Conservation (phyloP, 2,888 invertebrate genomes). For the Scotopteryx bipunctaria region DNA sequence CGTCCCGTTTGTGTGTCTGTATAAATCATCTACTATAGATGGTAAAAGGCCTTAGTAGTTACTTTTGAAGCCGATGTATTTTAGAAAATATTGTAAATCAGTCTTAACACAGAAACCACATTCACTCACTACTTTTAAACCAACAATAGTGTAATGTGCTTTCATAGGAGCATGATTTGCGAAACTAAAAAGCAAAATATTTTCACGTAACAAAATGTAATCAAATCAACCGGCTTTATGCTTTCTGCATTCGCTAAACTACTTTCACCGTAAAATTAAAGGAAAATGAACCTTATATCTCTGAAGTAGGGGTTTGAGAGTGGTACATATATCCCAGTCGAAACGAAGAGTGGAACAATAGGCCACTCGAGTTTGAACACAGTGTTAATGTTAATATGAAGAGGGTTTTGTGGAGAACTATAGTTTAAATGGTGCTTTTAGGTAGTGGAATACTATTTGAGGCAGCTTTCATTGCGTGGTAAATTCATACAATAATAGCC, state of each 20-base stretch:
- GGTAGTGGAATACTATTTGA: slow-evolving; percentile 17
- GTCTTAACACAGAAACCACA: neutral
- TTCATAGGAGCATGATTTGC: slow-evolving; percentile 26
- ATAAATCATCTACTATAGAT: no score
- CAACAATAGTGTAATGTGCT: slow-evolving; percentile 13
- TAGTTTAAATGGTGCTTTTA: slow-evolving; percentile 35
- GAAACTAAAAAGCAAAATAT: slow-evolving; percentile 50
- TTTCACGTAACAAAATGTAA: slow-evolving; percentile 58
- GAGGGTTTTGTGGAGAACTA: slow-evolving; percentile 50
- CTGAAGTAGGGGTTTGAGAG: slow-evolving; percentile 21
- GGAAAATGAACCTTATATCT: slow-evolving; percentile 36
- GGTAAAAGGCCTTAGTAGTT: no score
- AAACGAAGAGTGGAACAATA: slow-evolving; percentile 59
- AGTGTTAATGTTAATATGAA: slow-evolving; percentile 68
- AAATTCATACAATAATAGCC: neutral
- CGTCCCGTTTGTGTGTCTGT: no score
- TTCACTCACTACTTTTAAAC: slow-evolving; percentile 9
- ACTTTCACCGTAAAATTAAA: slow-evolving; percentile 11
- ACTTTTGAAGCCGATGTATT: no score
- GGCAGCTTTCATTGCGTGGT: slow-evolving; percentile 7
- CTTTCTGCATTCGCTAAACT: slow-evolving; percentile 36
- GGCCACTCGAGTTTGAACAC: slow-evolving; percentile 58
- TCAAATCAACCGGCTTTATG: slow-evolving; percentile 64
- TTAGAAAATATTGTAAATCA: no score
- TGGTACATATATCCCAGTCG: slow-evolving; percentile 33